Percentiles rank a stretch among this genome's conserved stretches.
These are phyloP conservation scores for Phyllostomus discolor DNA, from an alignment of 2,113 vertebrate genomes.

Conservation along the genomic window DNA sequence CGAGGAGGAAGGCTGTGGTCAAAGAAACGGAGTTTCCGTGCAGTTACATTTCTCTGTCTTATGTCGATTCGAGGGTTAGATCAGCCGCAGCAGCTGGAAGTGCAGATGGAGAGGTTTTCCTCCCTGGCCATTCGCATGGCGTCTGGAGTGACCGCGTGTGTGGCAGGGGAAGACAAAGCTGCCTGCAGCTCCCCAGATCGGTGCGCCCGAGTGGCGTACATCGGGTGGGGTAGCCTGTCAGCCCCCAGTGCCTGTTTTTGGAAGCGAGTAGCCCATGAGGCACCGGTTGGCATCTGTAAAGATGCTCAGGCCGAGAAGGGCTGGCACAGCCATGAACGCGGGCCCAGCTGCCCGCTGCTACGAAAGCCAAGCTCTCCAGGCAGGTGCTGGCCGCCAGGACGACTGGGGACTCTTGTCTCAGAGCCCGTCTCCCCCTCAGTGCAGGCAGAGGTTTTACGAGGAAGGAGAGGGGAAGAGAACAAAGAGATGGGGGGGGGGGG, in stretches of 20 bases:
- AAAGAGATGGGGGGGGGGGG: too few species aligned
- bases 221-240: neutral
- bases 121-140: neutral
- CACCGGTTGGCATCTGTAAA: neutral
- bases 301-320: neutral
- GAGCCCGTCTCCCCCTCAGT: too few species aligned
- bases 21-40: neutral
- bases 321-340: neutral
- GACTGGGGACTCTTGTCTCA: too few species aligned
- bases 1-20: neutral
- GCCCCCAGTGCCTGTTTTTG: neutral
- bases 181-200: neutral
- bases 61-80: neutral
- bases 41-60: neutral
- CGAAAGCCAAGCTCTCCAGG: too few species aligned
- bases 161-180: neutral
- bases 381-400: too few species aligned
- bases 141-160: neutral
- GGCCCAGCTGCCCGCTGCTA: too few species aligned
- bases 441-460: too few species aligned
- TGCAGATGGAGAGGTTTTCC: accelerated
- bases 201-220: neutral
- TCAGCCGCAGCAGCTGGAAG: neutral
- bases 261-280: neutral
- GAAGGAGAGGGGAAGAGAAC: too few species aligned